Percentiles rank a stretch among this genome's conserved stretches.
Conservation (phyloP, 1,140 invertebrate species). For the honey bee (Apis mellifera) region Amel_HAv3.1 CM009943.2:3922501-3923000, state of each 20-base stretch:
- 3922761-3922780: background rate
- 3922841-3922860: too few relatives aligned
- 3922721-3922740: constrained; percentile 61
- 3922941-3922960: too few relatives aligned
- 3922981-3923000: background rate
- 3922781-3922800: background rate
- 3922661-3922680: constrained; percentile 66
- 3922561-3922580: constrained; percentile 64
- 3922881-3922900: constrained; percentile 11
- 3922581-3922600: constrained; percentile 72
- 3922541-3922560: constrained; percentile 60
- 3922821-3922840: background rate
- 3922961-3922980: too few relatives aligned
- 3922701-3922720: constrained; percentile 53
- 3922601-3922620: constrained; percentile 73
- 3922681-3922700: constrained; percentile 40
- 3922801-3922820: background rate
- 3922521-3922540: constrained; percentile 64
- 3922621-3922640: constrained; percentile 36
- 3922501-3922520: constrained; percentile 73
- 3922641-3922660: constrained; percentile 45
- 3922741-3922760: constrained; percentile 47
- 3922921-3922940: constrained; percentile 48
- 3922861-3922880: constrained; percentile 23
- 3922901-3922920: constrained; percentile 14